Conservation (phyloP, 2,113 vertebrate genomes). For the Brachypodius melanocephalos region DNA sequence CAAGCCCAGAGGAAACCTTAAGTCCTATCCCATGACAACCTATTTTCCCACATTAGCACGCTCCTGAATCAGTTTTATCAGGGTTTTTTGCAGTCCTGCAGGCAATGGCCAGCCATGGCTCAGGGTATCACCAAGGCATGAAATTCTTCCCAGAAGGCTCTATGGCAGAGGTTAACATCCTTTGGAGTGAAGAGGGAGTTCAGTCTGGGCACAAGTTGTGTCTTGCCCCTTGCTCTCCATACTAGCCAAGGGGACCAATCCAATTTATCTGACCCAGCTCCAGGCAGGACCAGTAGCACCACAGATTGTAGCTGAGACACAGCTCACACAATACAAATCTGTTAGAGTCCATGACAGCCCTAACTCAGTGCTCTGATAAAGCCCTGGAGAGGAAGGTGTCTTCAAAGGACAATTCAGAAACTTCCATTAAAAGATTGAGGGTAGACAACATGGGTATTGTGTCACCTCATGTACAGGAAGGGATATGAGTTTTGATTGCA, state of each 20-base stretch:
- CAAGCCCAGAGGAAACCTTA: background rate
- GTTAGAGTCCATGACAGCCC: fast-evolving
- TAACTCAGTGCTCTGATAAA: background rate
- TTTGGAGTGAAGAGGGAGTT: background rate
- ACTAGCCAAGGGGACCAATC: background rate
- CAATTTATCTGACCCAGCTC: background rate
- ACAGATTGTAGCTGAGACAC: background rate
- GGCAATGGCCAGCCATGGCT: background rate
- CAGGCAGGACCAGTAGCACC: background rate
- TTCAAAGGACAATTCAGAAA: background rate
- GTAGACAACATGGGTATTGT: background rate
- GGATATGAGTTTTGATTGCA: background rate
- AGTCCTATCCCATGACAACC: background rate
- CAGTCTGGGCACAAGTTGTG: background rate
- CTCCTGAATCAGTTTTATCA: background rate
- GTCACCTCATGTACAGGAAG: background rate
- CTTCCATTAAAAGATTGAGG: background rate
- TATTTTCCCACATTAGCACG: background rate
- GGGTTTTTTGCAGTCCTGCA: background rate
- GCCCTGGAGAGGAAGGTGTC: background rate
- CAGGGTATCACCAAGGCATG: background rate
- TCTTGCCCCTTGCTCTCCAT: background rate
- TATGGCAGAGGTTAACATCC: background rate
- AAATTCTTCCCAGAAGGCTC: background rate
- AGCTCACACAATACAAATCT: background rate